phyloP scores from a whole-genome alignment of 1,140 invertebrate genomes.

The Lucilia cuprina region DNA sequence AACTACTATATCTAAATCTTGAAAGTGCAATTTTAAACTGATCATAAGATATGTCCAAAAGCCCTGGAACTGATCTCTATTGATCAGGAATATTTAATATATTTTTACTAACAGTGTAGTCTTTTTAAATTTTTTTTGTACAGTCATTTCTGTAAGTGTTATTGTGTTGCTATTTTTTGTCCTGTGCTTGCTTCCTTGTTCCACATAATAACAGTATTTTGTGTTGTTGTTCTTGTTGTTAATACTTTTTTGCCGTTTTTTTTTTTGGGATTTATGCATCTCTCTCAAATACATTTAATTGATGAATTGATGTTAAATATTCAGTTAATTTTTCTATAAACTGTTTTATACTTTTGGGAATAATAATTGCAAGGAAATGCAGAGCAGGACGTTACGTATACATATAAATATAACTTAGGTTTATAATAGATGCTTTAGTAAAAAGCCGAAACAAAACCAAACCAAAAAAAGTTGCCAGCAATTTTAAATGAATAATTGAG shows the following conservation, averaged over 20 bases:
- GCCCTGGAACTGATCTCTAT: no score
- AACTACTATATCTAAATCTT: no score
- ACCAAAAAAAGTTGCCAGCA: not conserved
- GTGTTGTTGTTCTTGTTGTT: not conserved
- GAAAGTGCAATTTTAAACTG: no score
- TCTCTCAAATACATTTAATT: not conserved
- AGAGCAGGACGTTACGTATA: not conserved
- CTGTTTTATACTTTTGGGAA: not conserved
- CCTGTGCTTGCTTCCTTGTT: not conserved
- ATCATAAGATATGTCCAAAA: no score
- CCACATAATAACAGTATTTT: not conserved
- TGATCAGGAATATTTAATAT: no score
- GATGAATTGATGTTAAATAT: conserved; percentile 7
- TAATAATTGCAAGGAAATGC: not conserved
- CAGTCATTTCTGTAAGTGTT: no score
- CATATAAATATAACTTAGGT: not conserved
- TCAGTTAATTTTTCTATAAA: conserved; percentile 5
- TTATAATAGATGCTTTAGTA: not conserved
- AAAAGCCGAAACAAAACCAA: not conserved
- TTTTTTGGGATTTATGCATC: not conserved
- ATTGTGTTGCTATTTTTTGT: no score
- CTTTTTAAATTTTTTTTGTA: no score
- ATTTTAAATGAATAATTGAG: not conserved
- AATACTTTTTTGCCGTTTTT: not conserved
- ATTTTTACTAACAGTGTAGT: no score